These are phyloP conservation scores for Cydia amplana DNA, from an alignment of 1,140 invertebrate genomes.

Conservation along the genomic window DNA sequence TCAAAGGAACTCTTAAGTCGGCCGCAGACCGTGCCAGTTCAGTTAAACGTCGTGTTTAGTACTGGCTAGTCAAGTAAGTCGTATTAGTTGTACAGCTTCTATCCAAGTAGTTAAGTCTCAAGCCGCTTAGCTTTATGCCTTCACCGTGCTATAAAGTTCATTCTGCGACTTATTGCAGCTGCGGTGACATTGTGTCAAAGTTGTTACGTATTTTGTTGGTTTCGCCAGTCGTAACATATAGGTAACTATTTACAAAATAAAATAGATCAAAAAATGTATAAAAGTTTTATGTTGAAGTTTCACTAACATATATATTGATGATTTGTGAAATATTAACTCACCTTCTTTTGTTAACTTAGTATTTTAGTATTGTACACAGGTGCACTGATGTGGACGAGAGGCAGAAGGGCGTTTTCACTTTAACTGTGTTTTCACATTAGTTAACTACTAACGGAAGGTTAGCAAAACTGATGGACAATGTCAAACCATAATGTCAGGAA, in stretches of 20 bases:
- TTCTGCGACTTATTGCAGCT: background rate
- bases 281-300: too few relatives aligned
- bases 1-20: background rate
- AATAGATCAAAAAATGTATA: too few relatives aligned
- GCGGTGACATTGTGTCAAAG: background rate
- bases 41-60: background rate
- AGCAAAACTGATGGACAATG: too few relatives aligned
- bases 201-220: background rate
- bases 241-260: background rate
- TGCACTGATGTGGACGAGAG: too few relatives aligned
- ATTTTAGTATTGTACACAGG: too few relatives aligned
- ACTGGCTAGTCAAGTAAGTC: background rate
- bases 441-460: too few relatives aligned
- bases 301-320: too few relatives aligned
- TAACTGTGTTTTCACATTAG: too few relatives aligned
- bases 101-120: background rate
- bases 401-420: too few relatives aligned
- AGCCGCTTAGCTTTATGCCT: conserved; percentile 8
- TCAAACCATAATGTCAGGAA: too few relatives aligned
- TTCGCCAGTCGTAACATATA: background rate
- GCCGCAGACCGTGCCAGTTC: background rate
- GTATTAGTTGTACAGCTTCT: conserved; percentile 11
- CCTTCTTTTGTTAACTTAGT: too few relatives aligned
- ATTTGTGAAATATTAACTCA: too few relatives aligned
- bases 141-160: background rate